A percentile compares a stretch with the other conserved stretches of the same genome.
Evolutionary conservation across 2,888 invertebrate species (phyloP).

Genomic region (Mythimna loreyi): DNA sequence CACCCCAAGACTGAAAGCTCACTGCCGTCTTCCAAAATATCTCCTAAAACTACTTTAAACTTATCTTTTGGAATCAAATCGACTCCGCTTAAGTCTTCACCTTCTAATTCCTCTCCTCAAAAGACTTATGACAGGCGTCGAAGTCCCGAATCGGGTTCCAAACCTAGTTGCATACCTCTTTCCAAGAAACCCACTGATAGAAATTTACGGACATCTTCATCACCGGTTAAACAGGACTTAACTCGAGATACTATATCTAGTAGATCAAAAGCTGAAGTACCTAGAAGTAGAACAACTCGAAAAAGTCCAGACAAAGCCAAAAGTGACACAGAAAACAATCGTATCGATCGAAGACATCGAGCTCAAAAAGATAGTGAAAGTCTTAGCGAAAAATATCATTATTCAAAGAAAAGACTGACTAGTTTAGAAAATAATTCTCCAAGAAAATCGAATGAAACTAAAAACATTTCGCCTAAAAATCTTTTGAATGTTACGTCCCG

Average conservation of each 20-base stretch:
- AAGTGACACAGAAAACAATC: conserved; percentile 84
- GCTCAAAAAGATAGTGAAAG: conserved; percentile 88
- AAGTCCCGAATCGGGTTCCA: conserved; percentile 78
- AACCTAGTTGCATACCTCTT: conserved; percentile 86
- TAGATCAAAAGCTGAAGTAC: conserved; percentile 79
- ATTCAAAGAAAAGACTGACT: conserved; percentile 91
- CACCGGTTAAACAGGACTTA: conserved; percentile 83
- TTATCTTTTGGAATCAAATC: conserved; percentile 83
- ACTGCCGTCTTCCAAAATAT: conserved; percentile 88
- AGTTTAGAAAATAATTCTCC: conserved; percentile 88
- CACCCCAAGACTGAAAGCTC: conserved; percentile 86
- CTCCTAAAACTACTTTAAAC: conserved; percentile 84
- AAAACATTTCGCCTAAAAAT: conserved; percentile 80
- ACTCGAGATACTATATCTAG: conserved; percentile 71
- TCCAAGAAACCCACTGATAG: conserved; percentile 83
- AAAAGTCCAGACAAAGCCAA: conserved; percentile 86
- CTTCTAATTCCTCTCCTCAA: conserved; percentile 69
- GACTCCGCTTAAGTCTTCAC: conserved; percentile 76
- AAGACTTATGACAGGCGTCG: conserved; percentile 82
- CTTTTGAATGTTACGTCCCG: conserved; percentile 77
- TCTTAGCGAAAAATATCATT: conserved; percentile 89
- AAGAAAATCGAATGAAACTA: conserved; percentile 82
- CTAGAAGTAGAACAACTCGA: conserved; percentile 74
- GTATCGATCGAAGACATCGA: conserved; percentile 86
- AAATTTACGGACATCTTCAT: conserved; percentile 76